Evolutionary conservation across 2,888 invertebrate species (phyloP).

Genomic region (Calephelis perditalis): DNA sequence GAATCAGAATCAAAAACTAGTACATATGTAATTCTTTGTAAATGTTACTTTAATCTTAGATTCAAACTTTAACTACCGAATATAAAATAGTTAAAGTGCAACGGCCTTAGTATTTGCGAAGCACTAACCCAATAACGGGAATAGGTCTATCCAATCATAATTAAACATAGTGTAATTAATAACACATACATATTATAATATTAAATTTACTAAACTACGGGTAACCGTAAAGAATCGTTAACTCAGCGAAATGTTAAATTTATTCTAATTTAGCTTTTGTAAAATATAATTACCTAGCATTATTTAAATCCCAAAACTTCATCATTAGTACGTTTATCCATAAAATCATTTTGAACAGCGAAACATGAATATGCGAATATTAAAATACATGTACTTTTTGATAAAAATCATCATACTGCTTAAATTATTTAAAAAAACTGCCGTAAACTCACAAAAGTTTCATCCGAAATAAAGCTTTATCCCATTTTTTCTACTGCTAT

Average conservation of each 20-base stretch:
- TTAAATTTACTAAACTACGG: slow-evolving; percentile 13
- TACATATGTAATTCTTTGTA: too few species aligned
- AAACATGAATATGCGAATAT: too few species aligned
- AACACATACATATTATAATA: background rate
- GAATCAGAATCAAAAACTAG: too few species aligned
- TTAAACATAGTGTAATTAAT: slow-evolving; percentile 4
- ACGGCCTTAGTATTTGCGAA: background rate
- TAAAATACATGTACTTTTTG: too few species aligned
- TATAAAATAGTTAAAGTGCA: background rate
- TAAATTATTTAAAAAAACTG: too few species aligned
- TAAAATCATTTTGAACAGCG: too few species aligned
- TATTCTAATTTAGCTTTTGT: slow-evolving; percentile 2
- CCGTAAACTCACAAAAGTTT: too few species aligned
- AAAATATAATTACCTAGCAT: slow-evolving; percentile 13
- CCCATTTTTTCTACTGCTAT: too few species aligned
- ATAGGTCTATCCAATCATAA: background rate
- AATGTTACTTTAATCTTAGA: too few species aligned
- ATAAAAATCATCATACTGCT: too few species aligned
- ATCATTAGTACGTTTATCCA: slow-evolving; percentile 25
- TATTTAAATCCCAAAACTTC: slow-evolving; percentile 21
- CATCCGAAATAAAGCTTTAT: too few species aligned
- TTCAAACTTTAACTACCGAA: too few species aligned
- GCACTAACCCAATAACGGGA: background rate
- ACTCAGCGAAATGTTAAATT: slow-evolving; percentile 7
- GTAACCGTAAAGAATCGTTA: slow-evolving; percentile 8